phyloP scores from a whole-genome alignment of 2,888 invertebrate genomes.

The Drosophila quasianomalipes region DNA sequence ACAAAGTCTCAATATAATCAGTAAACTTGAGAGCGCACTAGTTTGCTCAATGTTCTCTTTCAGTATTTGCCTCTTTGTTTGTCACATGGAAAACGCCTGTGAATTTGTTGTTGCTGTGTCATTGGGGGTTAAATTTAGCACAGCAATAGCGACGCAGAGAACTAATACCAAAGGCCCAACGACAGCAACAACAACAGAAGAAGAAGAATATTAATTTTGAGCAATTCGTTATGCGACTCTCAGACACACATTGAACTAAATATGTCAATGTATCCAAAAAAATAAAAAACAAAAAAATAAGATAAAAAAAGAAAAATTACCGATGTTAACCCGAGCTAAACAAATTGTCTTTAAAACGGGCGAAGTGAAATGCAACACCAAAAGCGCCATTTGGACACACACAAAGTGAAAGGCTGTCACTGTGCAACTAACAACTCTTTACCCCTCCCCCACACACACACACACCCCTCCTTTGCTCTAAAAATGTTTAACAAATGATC shows the following conservation, averaged over 20 bases:
- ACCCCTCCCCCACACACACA: not conserved
- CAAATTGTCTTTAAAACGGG: constrained; percentile 77
- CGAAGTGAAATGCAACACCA: constrained; percentile 75
- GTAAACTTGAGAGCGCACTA: constrained; percentile 6
- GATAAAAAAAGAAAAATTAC: constrained; percentile 76
- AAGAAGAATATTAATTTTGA: constrained; percentile 28
- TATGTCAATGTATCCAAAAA: constrained; percentile 9
- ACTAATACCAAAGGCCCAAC: not conserved
- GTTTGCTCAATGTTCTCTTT: constrained; percentile 1
- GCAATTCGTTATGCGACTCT: constrained; percentile 42
- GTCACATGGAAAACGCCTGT: constrained; percentile 9
- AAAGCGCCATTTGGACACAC: constrained; percentile 59
- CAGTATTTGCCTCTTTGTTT: not conserved
- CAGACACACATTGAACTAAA: constrained; percentile 17
- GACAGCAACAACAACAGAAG: constrained; percentile 1
- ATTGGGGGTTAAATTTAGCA: constrained; percentile 52
- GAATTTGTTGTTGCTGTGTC: constrained; percentile 6
- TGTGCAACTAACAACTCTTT: constrained; percentile 30
- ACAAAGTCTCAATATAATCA: constrained; percentile 38
- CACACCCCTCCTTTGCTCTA: not conserved
- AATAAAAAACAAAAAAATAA: constrained; percentile 3
- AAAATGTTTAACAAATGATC: constrained; percentile 69
- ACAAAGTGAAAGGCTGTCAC: constrained; percentile 78
- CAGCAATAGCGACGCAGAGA: constrained; percentile 5
- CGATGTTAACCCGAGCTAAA: constrained; percentile 72